phyloP scores from a whole-genome alignment of 2,797 vertebrate genomes.

The Myiotriccus ornatus region DNA sequence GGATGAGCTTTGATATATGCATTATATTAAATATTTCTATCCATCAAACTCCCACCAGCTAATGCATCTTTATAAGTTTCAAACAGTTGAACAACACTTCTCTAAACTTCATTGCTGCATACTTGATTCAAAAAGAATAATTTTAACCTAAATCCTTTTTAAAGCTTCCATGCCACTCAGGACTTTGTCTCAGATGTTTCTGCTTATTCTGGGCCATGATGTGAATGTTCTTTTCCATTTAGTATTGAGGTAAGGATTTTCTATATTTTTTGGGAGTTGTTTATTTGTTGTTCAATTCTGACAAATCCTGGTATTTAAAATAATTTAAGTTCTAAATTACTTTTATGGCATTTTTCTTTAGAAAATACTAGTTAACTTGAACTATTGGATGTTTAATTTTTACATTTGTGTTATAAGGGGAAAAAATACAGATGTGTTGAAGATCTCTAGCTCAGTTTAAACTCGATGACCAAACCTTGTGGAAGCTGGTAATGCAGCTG shows the following conservation, averaged over 20 bases:
- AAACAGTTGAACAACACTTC: neutral
- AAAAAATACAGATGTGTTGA: neutral
- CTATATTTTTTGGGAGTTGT: neutral
- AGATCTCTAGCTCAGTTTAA: neutral
- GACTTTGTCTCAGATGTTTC: neutral
- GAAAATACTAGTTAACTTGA: neutral
- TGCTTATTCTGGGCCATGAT: neutral
- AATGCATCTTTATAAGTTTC: neutral
- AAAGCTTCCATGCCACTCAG: neutral
- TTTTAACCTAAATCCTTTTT: neutral
- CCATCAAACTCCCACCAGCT: neutral
- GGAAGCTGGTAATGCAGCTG: neutral
- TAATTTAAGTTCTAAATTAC: neutral
- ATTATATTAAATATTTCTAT: conserved; percentile 9
- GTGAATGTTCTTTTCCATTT: neutral
- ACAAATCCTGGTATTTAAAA: neutral
- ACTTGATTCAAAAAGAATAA: neutral
- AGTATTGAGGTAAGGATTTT: neutral
- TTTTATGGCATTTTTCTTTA: neutral
- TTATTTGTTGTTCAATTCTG: neutral
- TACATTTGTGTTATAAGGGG: neutral
- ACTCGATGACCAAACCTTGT: neutral
- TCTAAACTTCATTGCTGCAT: neutral
- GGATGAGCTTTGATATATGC: conserved; percentile 5
- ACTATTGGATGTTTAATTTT: neutral